Evolutionary conservation across 1,140 invertebrate species (phyloP), one percentile per base, ranked within the genome.

Genomic region (Chlorops oryzae): DNA sequence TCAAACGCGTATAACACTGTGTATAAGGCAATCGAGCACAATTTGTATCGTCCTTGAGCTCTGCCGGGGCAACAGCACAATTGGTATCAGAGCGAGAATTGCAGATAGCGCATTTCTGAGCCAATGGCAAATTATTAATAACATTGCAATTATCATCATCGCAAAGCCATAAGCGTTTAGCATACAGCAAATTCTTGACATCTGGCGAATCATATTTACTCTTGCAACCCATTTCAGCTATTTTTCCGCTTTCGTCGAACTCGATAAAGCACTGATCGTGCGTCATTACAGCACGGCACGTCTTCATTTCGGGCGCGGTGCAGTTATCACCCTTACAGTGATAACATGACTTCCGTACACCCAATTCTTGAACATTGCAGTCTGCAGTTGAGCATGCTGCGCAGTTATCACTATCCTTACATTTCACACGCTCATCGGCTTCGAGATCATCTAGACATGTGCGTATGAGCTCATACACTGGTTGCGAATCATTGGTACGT

Each of bases 201-300:
- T 69, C 66, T 24, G 51, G 58, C 0, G 59, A 54, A 47, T 70
- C 65, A 52, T 57, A 69, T 17, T 69, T 56, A 25, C 56, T 69
- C 6, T 61, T 51, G 44, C 66, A 70, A 5, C 66, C 66, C 47
- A 59, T 24, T 12, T 61, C 57, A 9, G 22, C 27, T 22, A 69
- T 51, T 2, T 43, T 15, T 3, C 42, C 49, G 0, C 39, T 17
- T 1, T 58, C 54, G 38, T 70, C 58, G 9, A 59, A 18, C 20
- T 63, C 42, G 20, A 70, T 63, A 17, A 62, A 70, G 45, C 66
- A 70, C 3, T 58, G 54, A 35, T 70, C 66, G 1, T 23, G 20
- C 5, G 59, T 50, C 7, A 51, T 44, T 0, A 66, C 59, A 1
- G 65, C 62, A 2, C 62, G 57, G 42, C 66, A 70, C 5, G 58